These are phyloP conservation scores for Hofmannophila pseudospretella DNA, from an alignment of 2,888 invertebrate species.

Conservation along the genomic window DNA sequence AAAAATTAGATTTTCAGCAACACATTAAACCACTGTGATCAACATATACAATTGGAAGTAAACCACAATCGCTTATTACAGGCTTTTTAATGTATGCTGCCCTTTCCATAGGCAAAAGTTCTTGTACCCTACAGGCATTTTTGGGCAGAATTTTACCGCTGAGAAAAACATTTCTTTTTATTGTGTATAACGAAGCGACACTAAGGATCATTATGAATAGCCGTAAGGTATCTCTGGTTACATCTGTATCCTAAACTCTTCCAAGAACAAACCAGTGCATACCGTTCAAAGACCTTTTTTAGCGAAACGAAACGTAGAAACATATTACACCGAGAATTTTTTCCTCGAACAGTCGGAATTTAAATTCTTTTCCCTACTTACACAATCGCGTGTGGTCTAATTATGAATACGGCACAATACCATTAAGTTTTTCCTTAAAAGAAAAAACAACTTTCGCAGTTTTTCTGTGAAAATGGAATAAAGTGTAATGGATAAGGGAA, in stretches of 20 bases:
- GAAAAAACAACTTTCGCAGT: slow-evolving; percentile 34
- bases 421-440: slow-evolving; percentile 34
- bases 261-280: slow-evolving; percentile 59
- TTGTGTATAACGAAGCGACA: no score
- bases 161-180: no score
- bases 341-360: slow-evolving; percentile 65
- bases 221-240: slow-evolving; percentile 25
- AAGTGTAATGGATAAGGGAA: slow-evolving; percentile 47
- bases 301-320: slow-evolving; percentile 59
- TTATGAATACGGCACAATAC: slow-evolving; percentile 53
- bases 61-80: no score
- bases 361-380: slow-evolving; percentile 62
- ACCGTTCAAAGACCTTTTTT: slow-evolving; percentile 67
- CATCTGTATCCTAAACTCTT: slow-evolving; percentile 44
- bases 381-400: slow-evolving; percentile 74
- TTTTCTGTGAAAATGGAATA: slow-evolving; percentile 32
- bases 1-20: no score
- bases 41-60: no score
- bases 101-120: no score
- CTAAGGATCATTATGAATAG: no score
- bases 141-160: no score
- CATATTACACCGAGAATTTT: slow-evolving; percentile 59
- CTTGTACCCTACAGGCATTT: no score
- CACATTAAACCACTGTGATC: no score
- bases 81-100: no score